Evolutionary conservation across 2,113 vertebrate species (phyloP).

Genomic region (Ptyas mucosa): DNA sequence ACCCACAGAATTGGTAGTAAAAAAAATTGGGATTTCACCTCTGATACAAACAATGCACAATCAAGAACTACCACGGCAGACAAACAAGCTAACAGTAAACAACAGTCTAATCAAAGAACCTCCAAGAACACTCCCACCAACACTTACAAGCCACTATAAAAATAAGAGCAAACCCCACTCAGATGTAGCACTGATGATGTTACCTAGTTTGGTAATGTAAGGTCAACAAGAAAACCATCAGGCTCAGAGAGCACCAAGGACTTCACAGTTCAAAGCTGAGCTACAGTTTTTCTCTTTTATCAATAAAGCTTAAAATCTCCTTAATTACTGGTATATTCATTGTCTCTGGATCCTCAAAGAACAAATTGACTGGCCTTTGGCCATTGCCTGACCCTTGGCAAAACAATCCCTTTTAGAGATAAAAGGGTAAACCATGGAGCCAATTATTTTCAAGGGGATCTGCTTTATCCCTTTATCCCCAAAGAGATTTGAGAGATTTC

Average conservation of each 20-base stretch:
- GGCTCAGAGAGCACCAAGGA: not conserved
- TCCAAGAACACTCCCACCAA: not conserved
- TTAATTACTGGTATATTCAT: not conserved
- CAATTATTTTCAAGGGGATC: slow-evolving; percentile 11
- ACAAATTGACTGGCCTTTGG: not conserved
- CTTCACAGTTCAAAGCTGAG: not conserved
- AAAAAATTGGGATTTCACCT: too few relatives aligned
- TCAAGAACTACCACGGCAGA: not conserved
- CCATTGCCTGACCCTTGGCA: not conserved
- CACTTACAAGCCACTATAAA: not conserved
- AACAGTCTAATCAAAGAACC: not conserved
- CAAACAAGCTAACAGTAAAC: not conserved
- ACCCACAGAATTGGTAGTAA: too few relatives aligned
- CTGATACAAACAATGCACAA: not conserved
- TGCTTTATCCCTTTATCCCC: too few relatives aligned
- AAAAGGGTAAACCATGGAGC: not conserved
- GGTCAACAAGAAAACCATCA: not conserved
- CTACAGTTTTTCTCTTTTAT: not conserved
- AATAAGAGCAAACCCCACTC: not conserved
- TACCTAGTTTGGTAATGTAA: not conserved
- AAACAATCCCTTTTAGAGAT: slow-evolving; percentile 16
- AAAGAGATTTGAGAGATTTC: too few relatives aligned
- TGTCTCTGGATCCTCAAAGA: not conserved
- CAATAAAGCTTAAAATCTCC: not conserved
- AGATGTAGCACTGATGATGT: not conserved